Conservation (phyloP, 2,113 vertebrate species). For the Aegithalos caudatus region DNA sequence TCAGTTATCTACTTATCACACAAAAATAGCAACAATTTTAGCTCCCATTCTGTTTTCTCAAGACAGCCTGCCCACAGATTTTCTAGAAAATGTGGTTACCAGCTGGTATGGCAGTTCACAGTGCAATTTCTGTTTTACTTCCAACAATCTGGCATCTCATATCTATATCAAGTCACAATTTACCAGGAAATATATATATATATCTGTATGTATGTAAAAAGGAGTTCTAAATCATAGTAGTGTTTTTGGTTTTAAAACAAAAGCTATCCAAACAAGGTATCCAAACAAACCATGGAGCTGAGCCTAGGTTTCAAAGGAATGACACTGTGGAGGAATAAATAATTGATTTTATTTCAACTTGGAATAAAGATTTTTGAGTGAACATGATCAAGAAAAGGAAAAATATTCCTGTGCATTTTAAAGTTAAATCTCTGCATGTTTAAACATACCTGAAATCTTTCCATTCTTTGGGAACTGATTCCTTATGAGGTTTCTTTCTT, state of each 20-base stretch:
- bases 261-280: neutral
- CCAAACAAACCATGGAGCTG: neutral
- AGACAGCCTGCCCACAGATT: slow-evolving; percentile 64
- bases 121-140: slow-evolving; percentile 62
- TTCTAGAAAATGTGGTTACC: slow-evolving; percentile 67
- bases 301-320: neutral
- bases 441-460: neutral
- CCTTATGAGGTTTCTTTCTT: neutral
- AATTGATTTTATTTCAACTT: neutral
- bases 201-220: neutral
- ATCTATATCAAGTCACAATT: slow-evolving; percentile 49
- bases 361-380: neutral
- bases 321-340: neutral
- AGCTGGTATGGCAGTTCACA: slow-evolving; percentile 62
- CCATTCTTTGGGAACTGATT: neutral
- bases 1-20: slow-evolving; percentile 47
- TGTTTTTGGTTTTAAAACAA: neutral
- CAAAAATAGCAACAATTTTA: slow-evolving; percentile 62
- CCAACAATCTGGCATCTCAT: slow-evolving; percentile 64
- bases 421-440: neutral
- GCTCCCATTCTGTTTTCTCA: slow-evolving; percentile 60
- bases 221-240: neutral
- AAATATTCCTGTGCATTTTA: neutral
- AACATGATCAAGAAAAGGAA: neutral
- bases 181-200: neutral